Percentiles rank a stretch among this genome's conserved stretches.
Conservation (phyloP, 1,140 invertebrate genomes). For the Dendrolimus punctatus region DNA sequence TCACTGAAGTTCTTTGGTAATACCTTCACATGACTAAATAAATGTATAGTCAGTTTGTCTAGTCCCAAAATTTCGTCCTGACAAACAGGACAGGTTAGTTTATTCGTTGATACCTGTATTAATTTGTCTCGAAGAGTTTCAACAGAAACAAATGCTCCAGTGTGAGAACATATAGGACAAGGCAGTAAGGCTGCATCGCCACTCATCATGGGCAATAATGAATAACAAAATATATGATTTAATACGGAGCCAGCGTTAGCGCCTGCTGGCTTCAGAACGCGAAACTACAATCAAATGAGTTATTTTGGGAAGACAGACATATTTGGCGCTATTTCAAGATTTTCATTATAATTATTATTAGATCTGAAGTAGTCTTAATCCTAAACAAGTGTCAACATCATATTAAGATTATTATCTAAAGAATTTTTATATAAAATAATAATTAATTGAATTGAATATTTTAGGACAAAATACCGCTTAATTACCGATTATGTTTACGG, state of each 20-base stretch:
- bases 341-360: conserved; percentile 11
- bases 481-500: too few relatives aligned
- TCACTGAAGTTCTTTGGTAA: conserved; percentile 19
- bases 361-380: too few relatives aligned
- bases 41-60: conserved; percentile 88
- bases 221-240: conserved; percentile 9
- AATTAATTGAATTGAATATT: too few relatives aligned
- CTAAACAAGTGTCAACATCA: too few relatives aligned
- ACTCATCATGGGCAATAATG: conserved; percentile 39
- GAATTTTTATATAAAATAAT: too few relatives aligned
- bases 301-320: conserved; percentile 53
- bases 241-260: conserved; percentile 10
- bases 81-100: conserved; percentile 83
- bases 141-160: conserved; percentile 77
- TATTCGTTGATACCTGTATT: conserved; percentile 82
- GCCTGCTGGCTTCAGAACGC: conserved; percentile 27
- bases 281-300: conserved; percentile 47
- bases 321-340: conserved; percentile 62
- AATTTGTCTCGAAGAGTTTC: conserved; percentile 80
- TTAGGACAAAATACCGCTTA: too few relatives aligned
- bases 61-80: conserved; percentile 81
- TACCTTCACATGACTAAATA: conserved; percentile 78
- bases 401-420: too few relatives aligned
- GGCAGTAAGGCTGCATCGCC: conserved; percentile 75
- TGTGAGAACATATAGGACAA: conserved; percentile 83